Conservation (phyloP, 1,140 invertebrate species). For the Drosophila busckii region DNA sequence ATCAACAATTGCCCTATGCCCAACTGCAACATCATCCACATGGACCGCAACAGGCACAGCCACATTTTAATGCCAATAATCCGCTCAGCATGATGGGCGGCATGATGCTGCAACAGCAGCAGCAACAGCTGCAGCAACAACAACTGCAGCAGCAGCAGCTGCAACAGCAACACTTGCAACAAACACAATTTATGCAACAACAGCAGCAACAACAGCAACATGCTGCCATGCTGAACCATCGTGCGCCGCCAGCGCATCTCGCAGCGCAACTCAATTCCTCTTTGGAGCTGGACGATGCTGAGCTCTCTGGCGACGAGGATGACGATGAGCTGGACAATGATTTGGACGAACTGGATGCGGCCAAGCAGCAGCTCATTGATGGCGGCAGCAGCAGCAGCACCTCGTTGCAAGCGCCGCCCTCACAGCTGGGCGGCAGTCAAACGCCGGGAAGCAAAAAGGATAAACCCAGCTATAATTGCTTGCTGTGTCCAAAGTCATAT, state of each 20-base stretch:
- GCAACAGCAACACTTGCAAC: constrained; percentile 17
- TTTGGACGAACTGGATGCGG: constrained; percentile 64
- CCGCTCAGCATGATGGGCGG: constrained; percentile 68
- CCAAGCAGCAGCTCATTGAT: constrained; percentile 73
- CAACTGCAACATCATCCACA: too few species aligned
- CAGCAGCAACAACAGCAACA: constrained; percentile 45
- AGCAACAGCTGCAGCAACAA: constrained; percentile 35
- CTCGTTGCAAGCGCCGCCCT: constrained; percentile 65
- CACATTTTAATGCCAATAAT: constrained; percentile 65
- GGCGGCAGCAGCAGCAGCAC: constrained; percentile 76
- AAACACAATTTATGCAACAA: constrained; percentile 22
- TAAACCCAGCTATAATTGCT: constrained; percentile 71
- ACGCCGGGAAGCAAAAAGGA: constrained; percentile 65
- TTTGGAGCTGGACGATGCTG: constrained; percentile 66
- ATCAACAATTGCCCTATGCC: constrained; percentile 37
- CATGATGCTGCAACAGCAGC: constrained; percentile 63
- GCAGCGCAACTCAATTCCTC: constrained; percentile 53
- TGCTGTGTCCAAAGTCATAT: constrained; percentile 73
- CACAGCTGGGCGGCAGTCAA: constrained; percentile 37
- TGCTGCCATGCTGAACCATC: constrained; percentile 30
- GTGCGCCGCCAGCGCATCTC: constrained; percentile 19
- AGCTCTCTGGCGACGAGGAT: constrained; percentile 70
- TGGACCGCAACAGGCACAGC: too few species aligned
- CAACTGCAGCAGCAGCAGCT: constrained; percentile 32
- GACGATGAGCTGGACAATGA: constrained; percentile 70